Conservation (phyloP, 2,888 invertebrate genomes). For the Philonicus albiceps region DNA sequence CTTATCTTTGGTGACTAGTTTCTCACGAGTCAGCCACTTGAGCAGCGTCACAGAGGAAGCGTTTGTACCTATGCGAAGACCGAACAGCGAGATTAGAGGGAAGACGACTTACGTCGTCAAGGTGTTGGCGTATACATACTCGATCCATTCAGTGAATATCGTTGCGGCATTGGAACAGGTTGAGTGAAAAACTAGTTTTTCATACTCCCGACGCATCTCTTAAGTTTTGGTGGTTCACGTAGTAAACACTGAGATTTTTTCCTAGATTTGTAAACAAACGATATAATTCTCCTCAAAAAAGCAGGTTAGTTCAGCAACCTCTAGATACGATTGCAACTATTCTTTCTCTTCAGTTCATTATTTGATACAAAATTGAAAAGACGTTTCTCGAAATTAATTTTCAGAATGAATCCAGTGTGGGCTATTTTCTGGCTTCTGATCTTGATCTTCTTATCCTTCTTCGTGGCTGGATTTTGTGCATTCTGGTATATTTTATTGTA, state of each 20-base stretch:
- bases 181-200: background rate
- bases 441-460: slow-evolving; percentile 73
- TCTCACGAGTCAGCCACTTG: background rate
- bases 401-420: slow-evolving; percentile 71
- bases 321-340: background rate
- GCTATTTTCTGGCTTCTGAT: slow-evolving; percentile 76
- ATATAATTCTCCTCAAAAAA: background rate
- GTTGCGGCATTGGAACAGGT: background rate
- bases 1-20: background rate
- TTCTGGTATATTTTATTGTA: slow-evolving; percentile 73
- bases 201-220: background rate
- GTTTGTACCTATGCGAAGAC: background rate
- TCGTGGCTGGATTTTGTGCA: slow-evolving; percentile 73
- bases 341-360: background rate
- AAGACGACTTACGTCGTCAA: background rate
- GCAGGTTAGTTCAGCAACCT: background rate
- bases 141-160: background rate
- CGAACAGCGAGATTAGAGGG: background rate
- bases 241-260: background rate
- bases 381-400: slow-evolving; percentile 12
- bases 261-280: background rate
- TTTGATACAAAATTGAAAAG: background rate
- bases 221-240: background rate
- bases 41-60: background rate
- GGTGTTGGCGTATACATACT: background rate